A percentile compares a stretch with the other conserved stretches of the same genome.
Conservation (phyloP, 1,140 invertebrate genomes). For the Rhynchophorus ferrugineus region DNA sequence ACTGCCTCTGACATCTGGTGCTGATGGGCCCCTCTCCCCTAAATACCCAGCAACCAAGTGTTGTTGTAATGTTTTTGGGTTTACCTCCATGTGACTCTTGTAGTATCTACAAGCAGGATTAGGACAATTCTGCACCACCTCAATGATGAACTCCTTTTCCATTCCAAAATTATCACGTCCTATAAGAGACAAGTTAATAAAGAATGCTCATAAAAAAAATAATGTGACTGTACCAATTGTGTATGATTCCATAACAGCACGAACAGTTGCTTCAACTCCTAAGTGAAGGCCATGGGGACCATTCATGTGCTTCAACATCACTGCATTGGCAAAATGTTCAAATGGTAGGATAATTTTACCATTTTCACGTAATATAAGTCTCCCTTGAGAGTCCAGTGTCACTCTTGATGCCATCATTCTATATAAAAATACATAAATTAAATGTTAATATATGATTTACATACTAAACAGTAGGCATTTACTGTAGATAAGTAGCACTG, state of each 20-base stretch:
- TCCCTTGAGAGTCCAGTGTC: constrained; percentile 71
- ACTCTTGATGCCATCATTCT: constrained; percentile 79
- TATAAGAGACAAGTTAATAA: not conserved
- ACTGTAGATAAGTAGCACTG: constrained; percentile 79
- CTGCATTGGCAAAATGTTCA: constrained; percentile 82
- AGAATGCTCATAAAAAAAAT: not conserved
- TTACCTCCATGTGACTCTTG: constrained; percentile 73
- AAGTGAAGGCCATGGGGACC: constrained; percentile 75
- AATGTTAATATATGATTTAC: too few relatives aligned
- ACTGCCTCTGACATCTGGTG: constrained; percentile 32
- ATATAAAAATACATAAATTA: constrained; percentile 38
- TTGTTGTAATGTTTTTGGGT: constrained; percentile 47
- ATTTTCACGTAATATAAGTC: constrained; percentile 72
- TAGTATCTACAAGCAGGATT: constrained; percentile 79
- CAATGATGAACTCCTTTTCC: constrained; percentile 82
- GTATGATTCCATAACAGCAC: constrained; percentile 76
- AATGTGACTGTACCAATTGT: constrained; percentile 54
- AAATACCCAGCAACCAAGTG: constrained; percentile 42
- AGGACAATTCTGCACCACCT: constrained; percentile 79
- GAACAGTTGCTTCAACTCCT: constrained; percentile 69
- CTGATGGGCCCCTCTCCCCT: constrained; percentile 30
- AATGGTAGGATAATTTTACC: constrained; percentile 81
- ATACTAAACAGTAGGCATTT: too few relatives aligned
- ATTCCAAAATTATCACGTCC: constrained; percentile 73
- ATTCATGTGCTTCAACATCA: constrained; percentile 83